Evolutionary conservation across 2,113 vertebrate species (phyloP), one percentile per base, ranked within the genome.

Genomic region (Paramisgurnus dabryanus): DNA sequence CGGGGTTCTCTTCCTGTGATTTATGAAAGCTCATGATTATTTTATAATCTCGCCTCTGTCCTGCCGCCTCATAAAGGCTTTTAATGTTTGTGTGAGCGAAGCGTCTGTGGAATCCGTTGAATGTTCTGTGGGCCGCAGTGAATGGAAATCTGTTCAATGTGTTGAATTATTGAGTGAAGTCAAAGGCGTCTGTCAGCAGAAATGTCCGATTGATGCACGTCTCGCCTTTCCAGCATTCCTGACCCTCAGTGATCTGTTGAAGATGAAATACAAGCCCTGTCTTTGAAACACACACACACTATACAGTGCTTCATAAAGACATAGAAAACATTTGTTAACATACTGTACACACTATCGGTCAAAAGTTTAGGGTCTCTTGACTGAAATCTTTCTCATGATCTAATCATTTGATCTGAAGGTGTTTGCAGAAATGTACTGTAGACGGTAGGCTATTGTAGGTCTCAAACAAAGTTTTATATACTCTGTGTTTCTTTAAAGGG

Each of bases 131-230:
- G 50, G 66, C 40, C 47, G 39, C 18, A 11, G 69, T 75, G 61
- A 73, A 67, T 78, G 63, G 68, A 73, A 71, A 66, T 81, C 74
- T 78, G 80, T 73, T 67, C 43, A 18, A 55, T 12, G 50, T 40
- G 73, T 40, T 76, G 80, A 85, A 82, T 82, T 82, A 82, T 85
- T 79, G 71, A 85, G 71, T 4, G 60, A 63, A 73, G 80, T 72
- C 73, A 85, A 82, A 85, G 78, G 74, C 58, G 64, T 79, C 73
- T 83, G 84, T 85, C 78, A 77, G 84, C 80, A 85, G 57, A 82
- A 68, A 77, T 82, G 78, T 80, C 75, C n/a, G 71, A 71, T 80
- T 78, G 75, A 55, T 73, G 63, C 4, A 70, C 67, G 45, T 73
- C 64, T 78, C 76, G 45, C 64, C 18, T 70, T 82, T 58, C 80